Evolutionary conservation across 1,140 invertebrate species (phyloP), one percentile per base, ranked within the genome.

Genomic region (Drosophila nikananu): DNA sequence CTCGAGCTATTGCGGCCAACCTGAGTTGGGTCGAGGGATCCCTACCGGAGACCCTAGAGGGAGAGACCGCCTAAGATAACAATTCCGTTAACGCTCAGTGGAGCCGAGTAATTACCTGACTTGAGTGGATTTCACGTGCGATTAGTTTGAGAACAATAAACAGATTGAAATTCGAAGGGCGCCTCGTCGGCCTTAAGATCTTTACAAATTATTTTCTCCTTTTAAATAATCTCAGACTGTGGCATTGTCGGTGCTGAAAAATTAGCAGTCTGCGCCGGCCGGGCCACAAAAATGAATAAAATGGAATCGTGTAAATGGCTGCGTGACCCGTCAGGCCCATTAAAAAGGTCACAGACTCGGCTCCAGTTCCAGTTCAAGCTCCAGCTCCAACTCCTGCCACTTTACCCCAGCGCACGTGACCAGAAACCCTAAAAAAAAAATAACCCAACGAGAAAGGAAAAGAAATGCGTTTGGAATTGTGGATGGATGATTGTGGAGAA

Each of bases 281-380:
- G 41, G 44, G 35, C 49, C 60, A 62, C 57, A 57, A 70, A 71
- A 78, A 78, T 78, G 65, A 78, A 58, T 62, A 62, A 70, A 71
- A 62, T 63, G 65, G 66, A 77, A 77, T 83, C 74, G 78, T 89
- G 86, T 90, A 89, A 89, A 89, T 89, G 86, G 70, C 81, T 62
- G 63, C 70, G 74, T 90, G 84, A 90, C 65, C 70, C 66, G 70
- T 39, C 63, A 68, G 64, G 5, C 86, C 84, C 84, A 89, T 90
- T 89, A 90, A 90, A 90, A 81, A 83, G 84, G 84, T 89, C 86
- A 71, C 84, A 84, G 81, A 75, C 81, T 66, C 64, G 63, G 51
- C 58, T 46, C 27, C 49, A 52, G 49, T 32, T 52, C 23, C 80
- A 44, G 54, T 19, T 39, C 54, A 42, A 66, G 65, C 37, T 30